Percentiles rank a stretch among this genome's conserved stretches.
Conservation (phyloP, 2,888 invertebrate species). For the Drosophila stalkeri region DNA sequence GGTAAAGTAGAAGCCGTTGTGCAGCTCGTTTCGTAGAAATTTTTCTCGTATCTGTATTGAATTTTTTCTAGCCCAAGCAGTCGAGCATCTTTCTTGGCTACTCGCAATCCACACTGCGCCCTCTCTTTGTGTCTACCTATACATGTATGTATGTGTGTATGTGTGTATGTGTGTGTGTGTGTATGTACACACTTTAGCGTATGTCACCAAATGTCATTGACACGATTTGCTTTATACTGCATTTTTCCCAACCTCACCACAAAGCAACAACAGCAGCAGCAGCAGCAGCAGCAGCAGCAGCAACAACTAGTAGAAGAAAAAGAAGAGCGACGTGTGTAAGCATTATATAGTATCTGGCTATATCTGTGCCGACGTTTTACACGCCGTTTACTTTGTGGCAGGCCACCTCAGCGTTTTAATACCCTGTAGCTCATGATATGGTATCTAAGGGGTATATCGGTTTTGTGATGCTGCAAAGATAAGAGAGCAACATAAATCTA, state of each 20-base stretch:
- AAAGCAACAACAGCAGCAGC: conserved; percentile 44
- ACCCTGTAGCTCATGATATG: neutral
- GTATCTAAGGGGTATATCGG: neutral
- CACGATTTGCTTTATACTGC: conserved; percentile 79
- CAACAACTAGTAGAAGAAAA: conserved; percentile 23
- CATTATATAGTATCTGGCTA: conserved; percentile 45
- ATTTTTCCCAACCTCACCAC: conserved; percentile 61
- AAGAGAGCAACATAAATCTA: neutral
- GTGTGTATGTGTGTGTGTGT: conserved; percentile 3
- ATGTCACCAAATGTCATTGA: conserved; percentile 79
- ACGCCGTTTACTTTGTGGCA: conserved; percentile 61
- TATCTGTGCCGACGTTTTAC: conserved; percentile 66
- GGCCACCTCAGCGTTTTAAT: conserved; percentile 73
- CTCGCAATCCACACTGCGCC: neutral
- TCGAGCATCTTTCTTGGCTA: conserved; percentile 48
- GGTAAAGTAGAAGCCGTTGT: conserved; percentile 54
- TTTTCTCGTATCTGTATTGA: conserved; percentile 68
- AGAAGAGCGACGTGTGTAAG: conserved; percentile 20
- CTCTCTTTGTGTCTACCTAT: conserved; percentile 14
- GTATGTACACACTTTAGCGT: conserved; percentile 40
- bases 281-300: conserved; percentile 26
- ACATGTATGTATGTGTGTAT: neutral
- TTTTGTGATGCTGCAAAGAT: neutral
- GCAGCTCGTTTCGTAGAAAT: conserved; percentile 50
- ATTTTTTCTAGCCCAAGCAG: conserved; percentile 66